Evolutionary conservation across 1,140 invertebrate species (phyloP), one percentile per base, ranked within the genome.

Genomic region (Ectropis grisescens): DNA sequence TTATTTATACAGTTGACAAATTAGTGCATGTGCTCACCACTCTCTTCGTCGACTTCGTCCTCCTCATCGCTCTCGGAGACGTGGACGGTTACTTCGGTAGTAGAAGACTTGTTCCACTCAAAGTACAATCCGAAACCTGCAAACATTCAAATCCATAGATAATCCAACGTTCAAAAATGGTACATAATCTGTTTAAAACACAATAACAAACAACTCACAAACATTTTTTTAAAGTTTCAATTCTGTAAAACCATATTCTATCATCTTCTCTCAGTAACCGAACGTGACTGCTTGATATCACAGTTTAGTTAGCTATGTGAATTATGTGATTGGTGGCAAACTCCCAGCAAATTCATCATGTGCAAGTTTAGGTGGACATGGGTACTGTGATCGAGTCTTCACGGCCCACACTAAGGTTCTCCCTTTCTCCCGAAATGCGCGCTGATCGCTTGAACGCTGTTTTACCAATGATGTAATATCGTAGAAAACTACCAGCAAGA

Each of bases 241-340:
- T n/a, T n/a, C n/a, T n/a, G n/a, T n/a, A n/a, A n/a, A n/a, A n/a
- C n/a, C n/a, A n/a, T n/a, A n/a, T n/a, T n/a, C n/a, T n/a, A n/a
- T n/a, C n/a, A n/a, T n/a, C n/a, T n/a, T n/a, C n/a, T n/a, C n/a
- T n/a, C n/a, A n/a, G n/a, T n/a, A n/a, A n/a, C n/a, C n/a, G n/a
- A n/a, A n/a, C n/a, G n/a, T n/a, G n/a, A n/a, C n/a, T n/a, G n/a
- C n/a, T n/a, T n/a, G n/a, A n/a, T n/a, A n/a, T n/a, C n/a, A n/a
- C n/a, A n/a, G n/a, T n/a, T n/a, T n/a, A n/a, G n/a, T n/a, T n/a
- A n/a, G n/a, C n/a, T n/a, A n/a, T n/a, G n/a, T n/a, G n/a, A n/a
- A n/a, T n/a, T n/a, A n/a, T n/a, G n/a, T 89, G 90, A 72, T 99
- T 98, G 0, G 98, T 99, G 5, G 97, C 96, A 82, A 99, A 99